These are phyloP conservation scores for Ganaspis sp. DNA, from an alignment of 1,140 invertebrate genomes.

Conservation along the genomic window DNA sequence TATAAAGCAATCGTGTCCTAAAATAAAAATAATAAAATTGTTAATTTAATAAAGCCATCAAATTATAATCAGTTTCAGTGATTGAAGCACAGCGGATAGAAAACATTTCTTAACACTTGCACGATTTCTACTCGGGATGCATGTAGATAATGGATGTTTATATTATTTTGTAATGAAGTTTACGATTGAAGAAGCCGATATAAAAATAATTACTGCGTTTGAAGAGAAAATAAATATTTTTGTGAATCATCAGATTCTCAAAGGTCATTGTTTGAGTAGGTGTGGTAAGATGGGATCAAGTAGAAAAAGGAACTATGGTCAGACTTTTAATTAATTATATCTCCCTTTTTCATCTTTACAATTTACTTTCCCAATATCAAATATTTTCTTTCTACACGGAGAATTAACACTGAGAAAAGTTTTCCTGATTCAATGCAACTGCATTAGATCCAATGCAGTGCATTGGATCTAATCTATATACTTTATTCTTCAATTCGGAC, in stretches of 20 bases:
- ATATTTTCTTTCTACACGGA: neutral
- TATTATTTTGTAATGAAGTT: slow-evolving; percentile 7
- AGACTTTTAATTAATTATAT: neutral
- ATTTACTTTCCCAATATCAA: neutral
- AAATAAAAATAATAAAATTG: too few species aligned
- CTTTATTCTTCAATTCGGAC: too few species aligned
- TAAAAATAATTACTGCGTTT: neutral
- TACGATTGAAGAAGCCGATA: neutral
- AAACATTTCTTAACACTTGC: neutral
- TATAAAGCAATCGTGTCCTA: too few species aligned
- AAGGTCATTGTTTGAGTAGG: neutral
- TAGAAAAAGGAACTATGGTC: neutral
- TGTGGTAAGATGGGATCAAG: neutral
- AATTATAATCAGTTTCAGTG: neutral
- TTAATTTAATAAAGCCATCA: too few species aligned
- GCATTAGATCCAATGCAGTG: too few species aligned
- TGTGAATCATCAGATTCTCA: neutral
- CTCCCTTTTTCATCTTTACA: neutral
- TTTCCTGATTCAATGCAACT: too few species aligned
- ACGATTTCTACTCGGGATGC: neutral
- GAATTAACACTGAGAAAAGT: too few species aligned
- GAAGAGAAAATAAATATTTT: neutral
- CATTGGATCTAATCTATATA: too few species aligned
- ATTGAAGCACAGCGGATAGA: neutral
- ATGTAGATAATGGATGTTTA: neutral